Evolutionary conservation across 2,797 vertebrate species (phyloP), one percentile per base, ranked within the genome.

Genomic region (Spatula clypeata): DNA sequence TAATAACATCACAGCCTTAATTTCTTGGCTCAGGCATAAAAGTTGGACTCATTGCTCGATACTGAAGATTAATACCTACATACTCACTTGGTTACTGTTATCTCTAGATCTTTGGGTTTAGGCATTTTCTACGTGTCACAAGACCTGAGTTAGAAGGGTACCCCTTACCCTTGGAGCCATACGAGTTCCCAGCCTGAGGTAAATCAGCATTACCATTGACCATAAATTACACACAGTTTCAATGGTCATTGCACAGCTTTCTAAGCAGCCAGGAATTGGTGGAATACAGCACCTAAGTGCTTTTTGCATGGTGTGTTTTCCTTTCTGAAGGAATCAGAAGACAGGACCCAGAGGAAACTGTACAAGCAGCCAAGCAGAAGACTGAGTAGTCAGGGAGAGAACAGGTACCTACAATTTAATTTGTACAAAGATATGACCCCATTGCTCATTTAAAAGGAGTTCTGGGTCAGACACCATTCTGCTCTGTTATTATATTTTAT

Each of bases 261-360:
- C 34, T 15, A 64, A 60, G 40, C 24, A 60, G 21, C 42, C 38
- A 34, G 13, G 24, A 85, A 24, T 9, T 64, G 62, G 34, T 2
- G 0, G 31, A 65, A 57, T 24, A 40, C 51, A 51, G 13, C 26
- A 90, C 51, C n/a, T 21, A 12, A n/a, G 20, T 1, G 0, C 12
- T 9, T 61, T 92, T 91, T 31, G 58, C 21, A 32, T 13, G 3
- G 29, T 32, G 5, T 36, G 4, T 15, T 27, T 79, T 79, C 27
- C 27, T 36, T 29, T 9, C 38, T 55, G 60, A 66, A 64, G 34
- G 9, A 62, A 23, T 40, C 10, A 55, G 27, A 14, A 88, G 45
- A 17, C 13, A 82, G 26, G 21, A 38, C 21, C 2, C 40, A 75
- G 17, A 34, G 6, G 20, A 86, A 92, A 55, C 13, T 14, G 11